Conservation (phyloP, 2,113 vertebrate genomes). For the Neoarius graeffei region DNA sequence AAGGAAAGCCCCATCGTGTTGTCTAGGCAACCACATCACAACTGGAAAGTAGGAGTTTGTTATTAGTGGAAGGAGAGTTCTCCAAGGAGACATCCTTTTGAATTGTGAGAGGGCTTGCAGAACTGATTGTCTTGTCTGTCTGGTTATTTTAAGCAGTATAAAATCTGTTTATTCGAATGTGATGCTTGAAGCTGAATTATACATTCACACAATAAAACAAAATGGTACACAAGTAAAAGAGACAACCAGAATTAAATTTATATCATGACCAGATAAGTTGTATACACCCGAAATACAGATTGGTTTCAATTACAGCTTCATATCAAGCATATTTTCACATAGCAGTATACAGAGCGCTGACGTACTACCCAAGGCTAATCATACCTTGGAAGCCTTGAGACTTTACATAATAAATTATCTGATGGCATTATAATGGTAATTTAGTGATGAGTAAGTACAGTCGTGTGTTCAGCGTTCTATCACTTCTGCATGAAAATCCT, state of each 20-base stretch:
- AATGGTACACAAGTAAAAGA: neutral
- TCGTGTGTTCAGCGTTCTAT: neutral
- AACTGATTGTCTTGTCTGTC: neutral
- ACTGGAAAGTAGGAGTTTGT: constrained; percentile 46
- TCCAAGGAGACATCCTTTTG: constrained; percentile 39
- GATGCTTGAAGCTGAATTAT: neutral
- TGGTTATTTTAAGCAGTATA: neutral
- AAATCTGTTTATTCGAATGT: neutral
- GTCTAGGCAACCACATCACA: constrained; percentile 69
- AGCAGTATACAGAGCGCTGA: neutral
- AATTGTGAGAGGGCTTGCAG: constrained; percentile 2
- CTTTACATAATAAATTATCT: neutral
- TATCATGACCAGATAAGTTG: neutral
- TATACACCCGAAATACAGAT: neutral
- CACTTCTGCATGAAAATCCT: neutral
- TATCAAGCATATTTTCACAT: neutral
- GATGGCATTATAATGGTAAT: neutral
- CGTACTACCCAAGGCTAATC: neutral
- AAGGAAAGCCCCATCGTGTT: constrained; percentile 74
- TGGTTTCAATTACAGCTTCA: neutral
- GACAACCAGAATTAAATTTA: neutral
- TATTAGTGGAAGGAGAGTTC: constrained; percentile 28
- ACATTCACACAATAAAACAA: neutral
- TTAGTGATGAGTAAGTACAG: neutral
- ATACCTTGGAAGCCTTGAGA: too few relatives aligned